phyloP scores from a whole-genome alignment of 2,113 vertebrate genomes.

The Tragelaphus imberbis region DNA sequence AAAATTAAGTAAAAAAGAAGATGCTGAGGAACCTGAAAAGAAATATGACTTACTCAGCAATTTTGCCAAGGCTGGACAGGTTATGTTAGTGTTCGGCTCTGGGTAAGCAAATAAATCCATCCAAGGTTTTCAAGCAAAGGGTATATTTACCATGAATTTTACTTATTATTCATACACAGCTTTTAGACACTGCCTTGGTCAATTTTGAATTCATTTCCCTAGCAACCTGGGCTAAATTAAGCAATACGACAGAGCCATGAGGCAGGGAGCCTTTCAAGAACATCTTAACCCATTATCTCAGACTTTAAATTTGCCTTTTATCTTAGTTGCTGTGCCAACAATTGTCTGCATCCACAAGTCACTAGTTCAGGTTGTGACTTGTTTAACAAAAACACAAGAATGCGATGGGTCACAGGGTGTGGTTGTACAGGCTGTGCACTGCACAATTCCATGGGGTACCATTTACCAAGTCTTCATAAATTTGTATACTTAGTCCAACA shows the following conservation, averaged over 20 bases:
- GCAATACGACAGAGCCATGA: background rate
- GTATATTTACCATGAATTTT: background rate
- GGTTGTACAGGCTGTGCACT: background rate
- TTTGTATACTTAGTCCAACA: background rate
- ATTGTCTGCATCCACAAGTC: slow-evolving; percentile 18
- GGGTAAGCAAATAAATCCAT: slow-evolving; percentile 36
- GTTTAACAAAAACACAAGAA: slow-evolving; percentile 49
- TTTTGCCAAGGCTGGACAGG: background rate
- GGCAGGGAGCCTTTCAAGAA: background rate
- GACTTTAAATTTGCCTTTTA: slow-evolving; percentile 55
- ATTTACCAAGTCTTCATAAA: background rate
- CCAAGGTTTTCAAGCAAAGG: background rate
- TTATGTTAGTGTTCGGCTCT: background rate
- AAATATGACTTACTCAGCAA: background rate
- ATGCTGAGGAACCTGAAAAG: slow-evolving; percentile 8
- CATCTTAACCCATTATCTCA: slow-evolving; percentile 31
- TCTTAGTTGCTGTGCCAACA: slow-evolving; percentile 16
- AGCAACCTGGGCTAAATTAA: slow-evolving; percentile 45
- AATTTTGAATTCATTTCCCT: slow-evolving; percentile 41
- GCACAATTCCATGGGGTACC: background rate
- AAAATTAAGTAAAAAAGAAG: background rate
- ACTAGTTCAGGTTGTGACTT: slow-evolving; percentile 31
- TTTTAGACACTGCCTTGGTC: slow-evolving; percentile 25
- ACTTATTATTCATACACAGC: slow-evolving; percentile 26
- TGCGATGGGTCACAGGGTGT: background rate